Evolutionary conservation across 2,797 vertebrate species (phyloP), one percentile per base, ranked within the genome.

Genomic region (Phoeniculus purpureus): DNA sequence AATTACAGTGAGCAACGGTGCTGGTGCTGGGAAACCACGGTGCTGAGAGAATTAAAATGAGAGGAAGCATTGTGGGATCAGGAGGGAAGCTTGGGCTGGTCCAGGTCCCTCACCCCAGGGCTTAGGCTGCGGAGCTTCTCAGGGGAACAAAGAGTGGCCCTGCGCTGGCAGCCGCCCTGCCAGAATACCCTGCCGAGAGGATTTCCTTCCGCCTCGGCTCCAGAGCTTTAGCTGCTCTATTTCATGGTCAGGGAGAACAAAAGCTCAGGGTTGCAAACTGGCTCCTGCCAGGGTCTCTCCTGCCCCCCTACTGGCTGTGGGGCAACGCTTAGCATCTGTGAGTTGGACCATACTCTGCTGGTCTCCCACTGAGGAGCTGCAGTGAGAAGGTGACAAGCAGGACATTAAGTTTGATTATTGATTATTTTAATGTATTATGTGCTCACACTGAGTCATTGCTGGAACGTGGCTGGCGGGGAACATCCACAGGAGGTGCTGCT

Each of bases 341-440:
- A 3, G 27, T 77, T 48, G 58, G 54, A 9, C 58, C 0, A 0
- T 25, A 62, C 73, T 27, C 16, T 55, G 72, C 72, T 0, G 0
- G 2, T 10, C 31, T 71, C 71, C 52, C 0, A 0, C 26, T 0
- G 0, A 1, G 26, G 40, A 61, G 27, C 50, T 0, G 0, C 54
- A 56, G 54, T 37, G 29, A 22, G 56, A 72, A 82, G 66, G 54
- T 61, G 21, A 67, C 37, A 47, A 48, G 31, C 50, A 31, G 43
- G 50, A 58, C 66, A 50, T 85, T 2, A 0, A 5, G 8, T n/a
- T 43, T 58, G 17, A 21, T 45, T 21, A 21, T 48, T 48, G 9
- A 19, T 48, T 48, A 21, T 65, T 54, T 45, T 7, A 43, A 43
- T 43, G 13, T 21, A 3, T 23, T 48, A 59, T 66, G 64, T 16